phyloP scores from a whole-genome alignment of 1,140 invertebrate genomes.

The Nomia melanderi region DNA sequence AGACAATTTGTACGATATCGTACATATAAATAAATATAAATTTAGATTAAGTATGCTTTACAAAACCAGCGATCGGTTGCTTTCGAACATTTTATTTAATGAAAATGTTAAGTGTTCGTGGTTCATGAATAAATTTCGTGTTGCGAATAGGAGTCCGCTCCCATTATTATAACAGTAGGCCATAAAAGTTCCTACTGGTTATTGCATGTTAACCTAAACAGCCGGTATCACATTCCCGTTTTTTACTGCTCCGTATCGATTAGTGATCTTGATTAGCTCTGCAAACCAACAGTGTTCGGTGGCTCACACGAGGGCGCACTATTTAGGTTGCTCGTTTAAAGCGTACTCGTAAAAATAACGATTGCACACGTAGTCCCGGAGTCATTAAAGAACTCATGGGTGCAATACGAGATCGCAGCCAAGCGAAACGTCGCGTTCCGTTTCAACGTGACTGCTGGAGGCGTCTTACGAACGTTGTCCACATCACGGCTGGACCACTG shows the following conservation, averaged over 20 bases:
- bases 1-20: too few species aligned
- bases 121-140: neutral
- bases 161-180: neutral
- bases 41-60: too few species aligned
- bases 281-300: slow-evolving; percentile 27
- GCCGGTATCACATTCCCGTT: neutral
- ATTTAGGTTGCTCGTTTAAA: slow-evolving; percentile 37
- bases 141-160: neutral
- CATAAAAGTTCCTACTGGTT: neutral
- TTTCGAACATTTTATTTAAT: neutral
- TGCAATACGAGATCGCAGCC: slow-evolving; percentile 61
- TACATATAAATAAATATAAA: too few species aligned
- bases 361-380: slow-evolving; percentile 65
- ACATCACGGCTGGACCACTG: slow-evolving; percentile 36
- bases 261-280: slow-evolving; percentile 13
- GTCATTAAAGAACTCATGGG: slow-evolving; percentile 73
- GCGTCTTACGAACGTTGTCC: slow-evolving; percentile 54
- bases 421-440: slow-evolving; percentile 62
- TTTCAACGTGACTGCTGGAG: slow-evolving; percentile 68
- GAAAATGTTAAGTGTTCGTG: neutral
- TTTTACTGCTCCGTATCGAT: neutral
- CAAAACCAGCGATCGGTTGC: too few species aligned
- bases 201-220: slow-evolving; percentile 2
- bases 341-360: slow-evolving; percentile 73
- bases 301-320: neutral